Evolutionary conservation across 2,888 invertebrate species (phyloP).

Genomic region (Baccha elongata): DNA sequence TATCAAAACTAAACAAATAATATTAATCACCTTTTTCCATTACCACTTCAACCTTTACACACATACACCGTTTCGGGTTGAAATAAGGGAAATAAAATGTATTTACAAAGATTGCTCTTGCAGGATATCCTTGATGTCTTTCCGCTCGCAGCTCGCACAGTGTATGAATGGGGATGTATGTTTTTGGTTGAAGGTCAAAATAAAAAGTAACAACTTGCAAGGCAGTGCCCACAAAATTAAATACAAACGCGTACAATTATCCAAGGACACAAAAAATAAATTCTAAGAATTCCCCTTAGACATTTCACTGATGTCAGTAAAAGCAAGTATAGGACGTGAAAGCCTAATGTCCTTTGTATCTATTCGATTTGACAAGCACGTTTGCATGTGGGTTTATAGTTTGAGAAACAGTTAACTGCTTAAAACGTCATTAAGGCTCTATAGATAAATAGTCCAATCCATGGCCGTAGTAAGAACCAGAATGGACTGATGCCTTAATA

Average conservation of each 20-base stretch:
- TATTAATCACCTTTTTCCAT: too few relatives aligned
- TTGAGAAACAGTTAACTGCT: background rate
- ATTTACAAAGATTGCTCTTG: too few relatives aligned
- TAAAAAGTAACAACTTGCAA: background rate
- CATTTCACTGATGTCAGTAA: background rate
- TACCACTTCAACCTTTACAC: too few relatives aligned
- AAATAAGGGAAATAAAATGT: too few relatives aligned
- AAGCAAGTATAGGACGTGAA: background rate
- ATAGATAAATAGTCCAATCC: background rate
- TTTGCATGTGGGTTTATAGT: background rate
- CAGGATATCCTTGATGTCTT: too few relatives aligned
- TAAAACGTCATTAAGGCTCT: background rate
- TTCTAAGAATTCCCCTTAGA: background rate
- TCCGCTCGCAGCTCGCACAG: background rate
- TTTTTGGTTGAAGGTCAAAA: background rate
- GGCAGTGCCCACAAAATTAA: background rate
- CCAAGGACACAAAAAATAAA: background rate
- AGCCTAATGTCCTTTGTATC: background rate
- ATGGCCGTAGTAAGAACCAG: too few relatives aligned
- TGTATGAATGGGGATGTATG: too few relatives aligned
- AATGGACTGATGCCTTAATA: too few relatives aligned
- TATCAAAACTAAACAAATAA: too few relatives aligned
- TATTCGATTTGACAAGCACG: background rate
- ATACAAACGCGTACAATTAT: background rate
- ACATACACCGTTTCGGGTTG: too few relatives aligned